Evolutionary conservation across 2,888 invertebrate species (phyloP), one percentile per base, ranked within the genome.

Genomic region (Ophioninae sp.): DNA sequence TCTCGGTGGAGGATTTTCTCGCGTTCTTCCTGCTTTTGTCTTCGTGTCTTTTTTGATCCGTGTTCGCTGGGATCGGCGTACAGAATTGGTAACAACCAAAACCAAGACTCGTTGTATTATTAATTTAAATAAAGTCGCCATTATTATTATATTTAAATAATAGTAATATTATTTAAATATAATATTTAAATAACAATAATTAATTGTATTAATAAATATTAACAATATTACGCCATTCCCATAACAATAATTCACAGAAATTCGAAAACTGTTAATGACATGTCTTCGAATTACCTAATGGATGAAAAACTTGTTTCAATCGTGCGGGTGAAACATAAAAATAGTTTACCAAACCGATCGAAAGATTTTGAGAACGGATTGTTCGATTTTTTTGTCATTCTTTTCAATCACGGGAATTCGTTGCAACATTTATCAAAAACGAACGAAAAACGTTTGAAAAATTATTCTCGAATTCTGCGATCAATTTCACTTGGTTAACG

Each of bases 91-190:
- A 76, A 85, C 86, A 74, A 90, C 89, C 86, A 88, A 88, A 73
- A 87, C 87, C 86, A 88, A 86, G 69, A 85, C 87, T 89, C 89
- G n/a, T 81, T 89, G 72, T 51, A 51, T 51, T 51, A 5, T 51
- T 51, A 51, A 17, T 17, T 51, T 5, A 44, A 44, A 17, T 51
- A 51, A 13, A 13, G 17, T 51, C 9, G 44, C 9, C 9, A 44
- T 44, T 44, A 44, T 44, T 8, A 44, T 8, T 3, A 10, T 44
- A 13, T 44, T 44, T 44, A 13, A 44, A 13, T 44, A 44, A 3
- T 44, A 10, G 44, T 44, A 51, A 6, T 51, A 51, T 51, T 51
- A 51, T 51, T 9, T 13, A 5, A 17, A 51, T 51, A 17, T 51
- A 17, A 17, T 6, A 51, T 17, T 51, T 6, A 51, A 30, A 30